Evolutionary conservation across 2,888 invertebrate genomes (phyloP).

Genomic region (Allolobophora icterica): DNA sequence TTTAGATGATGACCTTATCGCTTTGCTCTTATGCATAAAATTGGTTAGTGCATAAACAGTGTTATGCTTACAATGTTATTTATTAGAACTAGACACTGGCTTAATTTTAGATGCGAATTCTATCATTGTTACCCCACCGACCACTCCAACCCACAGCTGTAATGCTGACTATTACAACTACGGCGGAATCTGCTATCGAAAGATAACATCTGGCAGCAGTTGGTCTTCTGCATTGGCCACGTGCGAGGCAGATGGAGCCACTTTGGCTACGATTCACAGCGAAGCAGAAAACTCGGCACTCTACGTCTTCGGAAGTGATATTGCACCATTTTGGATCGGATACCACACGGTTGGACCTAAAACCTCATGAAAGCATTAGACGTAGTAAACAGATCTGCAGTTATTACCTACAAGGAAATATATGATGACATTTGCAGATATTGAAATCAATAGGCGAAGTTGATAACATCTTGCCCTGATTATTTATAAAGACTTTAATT

Average conservation of each 20-base stretch:
- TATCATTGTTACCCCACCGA: conserved; percentile 35
- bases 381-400: no score
- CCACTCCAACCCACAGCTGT: conserved; percentile 24
- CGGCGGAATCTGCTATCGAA: conserved; percentile 32
- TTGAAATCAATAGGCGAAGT: no score
- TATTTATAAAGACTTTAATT: no score
- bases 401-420: no score
- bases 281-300: conserved; percentile 43
- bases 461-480: no score
- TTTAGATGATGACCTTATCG: no score
- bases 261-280: conserved; percentile 36
- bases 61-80: neutral
- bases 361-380: no score
- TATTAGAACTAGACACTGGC: neutral
- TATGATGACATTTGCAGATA: no score
- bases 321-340: conserved; percentile 37
- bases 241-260: conserved; percentile 37
- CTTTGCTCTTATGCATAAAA: no score
- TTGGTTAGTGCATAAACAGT: neutral
- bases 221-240: conserved; percentile 14
- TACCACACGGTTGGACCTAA: neutral
- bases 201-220: neutral
- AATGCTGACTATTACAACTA: conserved; percentile 11
- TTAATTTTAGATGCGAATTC: conserved; percentile 29
- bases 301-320: conserved; percentile 3